Evolutionary conservation across 2,797 vertebrate species (phyloP).

Genomic region (Aselliscus stoliczkanus): DNA sequence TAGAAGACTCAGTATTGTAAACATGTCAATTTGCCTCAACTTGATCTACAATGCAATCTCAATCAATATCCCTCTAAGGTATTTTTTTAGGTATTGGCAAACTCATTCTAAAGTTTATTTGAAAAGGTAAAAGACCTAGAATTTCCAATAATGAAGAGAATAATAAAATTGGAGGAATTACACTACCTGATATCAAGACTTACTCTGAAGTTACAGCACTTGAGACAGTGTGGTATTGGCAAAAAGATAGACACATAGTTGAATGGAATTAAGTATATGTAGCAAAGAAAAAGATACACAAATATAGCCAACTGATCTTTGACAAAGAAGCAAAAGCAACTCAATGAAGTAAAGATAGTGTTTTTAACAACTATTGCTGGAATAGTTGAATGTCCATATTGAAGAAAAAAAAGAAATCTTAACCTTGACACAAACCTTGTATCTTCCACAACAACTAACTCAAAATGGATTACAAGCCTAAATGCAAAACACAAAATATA

Average conservation of each 20-base stretch:
- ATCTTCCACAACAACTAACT: neutral
- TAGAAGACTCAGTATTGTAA: neutral
- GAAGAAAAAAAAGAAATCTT: neutral
- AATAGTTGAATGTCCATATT: neutral
- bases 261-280: neutral
- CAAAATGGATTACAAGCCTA: neutral
- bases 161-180: neutral
- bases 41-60: neutral
- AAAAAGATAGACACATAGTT: neutral
- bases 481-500: neutral
- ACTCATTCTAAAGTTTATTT: neutral
- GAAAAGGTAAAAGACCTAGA: neutral
- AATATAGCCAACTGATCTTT: neutral
- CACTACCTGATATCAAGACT: neutral
- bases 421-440: neutral
- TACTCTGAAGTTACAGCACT: neutral
- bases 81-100: neutral
- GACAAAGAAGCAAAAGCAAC: neutral
- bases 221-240: neutral
- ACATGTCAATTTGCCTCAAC: neutral
- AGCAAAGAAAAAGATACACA: neutral
- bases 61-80: neutral
- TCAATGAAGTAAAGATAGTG: neutral
- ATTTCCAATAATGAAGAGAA: neutral
- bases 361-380: neutral